phyloP scores from a whole-genome alignment of 1,140 invertebrate genomes.

The Trialeurodes vaporariorum region DNA sequence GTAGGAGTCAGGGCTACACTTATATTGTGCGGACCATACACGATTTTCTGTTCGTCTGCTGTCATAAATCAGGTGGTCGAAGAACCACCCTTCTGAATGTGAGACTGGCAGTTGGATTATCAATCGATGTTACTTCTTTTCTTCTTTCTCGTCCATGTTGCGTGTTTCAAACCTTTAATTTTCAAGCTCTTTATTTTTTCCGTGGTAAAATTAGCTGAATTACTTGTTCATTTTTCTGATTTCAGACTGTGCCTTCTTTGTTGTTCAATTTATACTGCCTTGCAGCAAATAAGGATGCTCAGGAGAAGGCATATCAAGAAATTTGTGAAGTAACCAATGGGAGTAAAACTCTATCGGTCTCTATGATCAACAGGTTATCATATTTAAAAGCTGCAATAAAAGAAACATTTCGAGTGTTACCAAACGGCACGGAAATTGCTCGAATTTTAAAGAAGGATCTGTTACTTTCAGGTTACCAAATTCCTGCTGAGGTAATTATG shows the following conservation, averaged over 20 bases:
- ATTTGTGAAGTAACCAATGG: slow-evolving; percentile 38
- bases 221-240: slow-evolving; percentile 10
- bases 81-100: too few relatives aligned
- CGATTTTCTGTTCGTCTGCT: too few relatives aligned
- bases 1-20: too few relatives aligned
- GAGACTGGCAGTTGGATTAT: too few relatives aligned
- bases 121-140: too few relatives aligned
- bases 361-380: slow-evolving; percentile 32
- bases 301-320: slow-evolving; percentile 34
- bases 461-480: slow-evolving; percentile 35
- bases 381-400: slow-evolving; percentile 46
- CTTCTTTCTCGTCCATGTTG: too few relatives aligned
- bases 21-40: too few relatives aligned
- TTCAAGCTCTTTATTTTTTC: too few relatives aligned
- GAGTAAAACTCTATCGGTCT: slow-evolving; percentile 20
- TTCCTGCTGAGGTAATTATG: slow-evolving; percentile 41
- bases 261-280: slow-evolving; percentile 38
- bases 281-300: slow-evolving; percentile 38
- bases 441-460: slow-evolving; percentile 39
- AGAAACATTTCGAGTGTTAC: slow-evolving; percentile 42
- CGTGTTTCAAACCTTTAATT: too few relatives aligned
- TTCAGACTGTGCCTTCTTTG: slow-evolving; percentile 37
- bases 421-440: slow-evolving; percentile 41
- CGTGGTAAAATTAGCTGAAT: neutral
- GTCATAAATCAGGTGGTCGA: too few relatives aligned